A percentile compares a stretch with the other conserved stretches of the same genome.
Conservation (phyloP, 2,797 vertebrate genomes). For the Cossypha caffra region DNA sequence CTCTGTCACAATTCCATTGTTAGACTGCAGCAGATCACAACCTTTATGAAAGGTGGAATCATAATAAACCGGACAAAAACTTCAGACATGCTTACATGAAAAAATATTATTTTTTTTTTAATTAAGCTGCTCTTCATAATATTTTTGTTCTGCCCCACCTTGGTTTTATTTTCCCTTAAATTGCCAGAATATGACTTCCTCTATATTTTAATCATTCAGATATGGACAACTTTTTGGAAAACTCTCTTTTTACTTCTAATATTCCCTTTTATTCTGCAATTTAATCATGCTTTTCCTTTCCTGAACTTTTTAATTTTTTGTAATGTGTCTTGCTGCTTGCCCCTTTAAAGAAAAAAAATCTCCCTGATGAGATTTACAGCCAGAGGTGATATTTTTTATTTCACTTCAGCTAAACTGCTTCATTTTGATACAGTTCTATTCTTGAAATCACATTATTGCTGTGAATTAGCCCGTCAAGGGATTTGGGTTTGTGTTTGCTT, state of each 20-base stretch:
- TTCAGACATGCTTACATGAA: neutral
- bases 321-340: rapidly evolving
- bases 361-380: neutral
- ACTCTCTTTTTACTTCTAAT: neutral
- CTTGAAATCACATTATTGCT: slow-evolving; percentile 3
- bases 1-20: neutral
- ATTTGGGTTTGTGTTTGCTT: neutral
- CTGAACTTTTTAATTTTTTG: neutral
- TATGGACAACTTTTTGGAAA: neutral
- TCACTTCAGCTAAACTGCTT: neutral
- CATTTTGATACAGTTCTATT: slow-evolving; percentile 5
- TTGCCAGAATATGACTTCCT: neutral
- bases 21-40: neutral
- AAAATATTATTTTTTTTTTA: neutral
- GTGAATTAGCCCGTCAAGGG: neutral
- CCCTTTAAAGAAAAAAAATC: neutral
- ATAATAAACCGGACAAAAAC: neutral
- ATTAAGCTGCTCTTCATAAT: neutral
- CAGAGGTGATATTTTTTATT: neutral
- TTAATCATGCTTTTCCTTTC: neutral
- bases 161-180: neutral
- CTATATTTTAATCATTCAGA: neutral
- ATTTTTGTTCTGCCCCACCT: neutral
- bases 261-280: neutral
- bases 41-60: neutral